Evolutionary conservation across 1,140 invertebrate genomes (phyloP), one percentile per base, ranked within the genome.

Genomic region (Zaprionus ornatus): DNA sequence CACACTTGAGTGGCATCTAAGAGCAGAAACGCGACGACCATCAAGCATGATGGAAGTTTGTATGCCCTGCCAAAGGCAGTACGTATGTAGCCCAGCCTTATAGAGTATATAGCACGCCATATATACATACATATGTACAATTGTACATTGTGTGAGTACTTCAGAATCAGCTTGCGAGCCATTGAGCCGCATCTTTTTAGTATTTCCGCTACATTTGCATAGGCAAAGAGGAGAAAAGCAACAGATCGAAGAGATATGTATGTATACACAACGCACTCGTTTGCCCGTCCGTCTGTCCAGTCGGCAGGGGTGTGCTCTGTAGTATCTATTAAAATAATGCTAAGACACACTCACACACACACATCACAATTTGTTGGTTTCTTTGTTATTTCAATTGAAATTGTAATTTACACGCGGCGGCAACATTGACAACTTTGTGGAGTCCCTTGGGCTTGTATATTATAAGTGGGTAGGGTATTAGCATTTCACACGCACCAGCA

Each of bases 121-220:
- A 42, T 9, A 45, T 42, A 42, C n/a, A 17, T 42, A 42, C n/a
- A n/a, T n/a, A 37, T 82, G 54, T 71, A 57, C 27, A 23, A 23
- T 56, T 29, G 35, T 62, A 57, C 19, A 54, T 54, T 42, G n/a
- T 35, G 15, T 3, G 45, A 10, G 27, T 37, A 50, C 17, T 32
- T 42, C 62, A 60, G 59, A 56, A 45, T 45, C 40, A 45, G 40
- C 40, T 66, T 65, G 37, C 62, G 54, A 64, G 72, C 62, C 65
- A 57, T 63, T 75, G 74, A 74, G 82, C 67, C 78, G 50, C 57
- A 71, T 56, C 77, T 74, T 79, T 69, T 77, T 55, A 57, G 71
- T 83, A 73, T 88, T 88, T 88, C 85, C 85, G 85, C 81, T 81
- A 90, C 85, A 88, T 88, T 88, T 85, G 81, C 85, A 88, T 88